A percentile compares a stretch with the other conserved stretches of the same genome.
Conservation (phyloP, 2,797 vertebrate genomes). For the Nannoperca obscura region DNA sequence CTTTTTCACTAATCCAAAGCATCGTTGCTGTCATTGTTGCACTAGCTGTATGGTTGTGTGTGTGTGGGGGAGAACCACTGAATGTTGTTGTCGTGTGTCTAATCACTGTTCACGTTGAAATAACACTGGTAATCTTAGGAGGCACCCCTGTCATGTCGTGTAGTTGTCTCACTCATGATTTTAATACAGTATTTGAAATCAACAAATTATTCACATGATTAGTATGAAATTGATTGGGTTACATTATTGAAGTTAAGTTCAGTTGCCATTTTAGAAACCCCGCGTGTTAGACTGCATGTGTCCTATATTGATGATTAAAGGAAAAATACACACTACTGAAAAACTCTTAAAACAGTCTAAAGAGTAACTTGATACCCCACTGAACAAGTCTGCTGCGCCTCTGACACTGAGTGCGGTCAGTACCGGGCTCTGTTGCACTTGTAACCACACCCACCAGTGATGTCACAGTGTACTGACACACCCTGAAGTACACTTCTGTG, state of each 20-base stretch:
- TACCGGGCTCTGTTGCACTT: background rate
- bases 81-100: constrained; percentile 44
- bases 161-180: constrained; percentile 43
- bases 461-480: background rate
- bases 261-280: constrained; percentile 1
- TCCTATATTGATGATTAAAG: constrained; percentile 8
- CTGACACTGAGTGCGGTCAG: background rate
- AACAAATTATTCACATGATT: constrained; percentile 13
- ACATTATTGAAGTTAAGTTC: background rate
- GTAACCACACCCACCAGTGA: constrained; percentile 9
- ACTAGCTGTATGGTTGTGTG: constrained; percentile 14
- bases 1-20: constrained; percentile 74
- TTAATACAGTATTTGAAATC: constrained; percentile 61
- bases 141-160: constrained; percentile 31
- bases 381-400: background rate
- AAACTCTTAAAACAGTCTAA: background rate
- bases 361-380: background rate
- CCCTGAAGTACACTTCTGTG: background rate
- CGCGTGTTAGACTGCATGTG: background rate
- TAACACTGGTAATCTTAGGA: constrained; percentile 45
- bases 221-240: constrained; percentile 25
- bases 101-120: constrained; percentile 45
- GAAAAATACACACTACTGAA: background rate
- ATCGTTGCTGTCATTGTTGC: constrained; percentile 46
- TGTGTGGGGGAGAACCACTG: constrained; percentile 42